phyloP scores from a whole-genome alignment of 2,113 vertebrate species.

The Gymnarchus niloticus region DNA sequence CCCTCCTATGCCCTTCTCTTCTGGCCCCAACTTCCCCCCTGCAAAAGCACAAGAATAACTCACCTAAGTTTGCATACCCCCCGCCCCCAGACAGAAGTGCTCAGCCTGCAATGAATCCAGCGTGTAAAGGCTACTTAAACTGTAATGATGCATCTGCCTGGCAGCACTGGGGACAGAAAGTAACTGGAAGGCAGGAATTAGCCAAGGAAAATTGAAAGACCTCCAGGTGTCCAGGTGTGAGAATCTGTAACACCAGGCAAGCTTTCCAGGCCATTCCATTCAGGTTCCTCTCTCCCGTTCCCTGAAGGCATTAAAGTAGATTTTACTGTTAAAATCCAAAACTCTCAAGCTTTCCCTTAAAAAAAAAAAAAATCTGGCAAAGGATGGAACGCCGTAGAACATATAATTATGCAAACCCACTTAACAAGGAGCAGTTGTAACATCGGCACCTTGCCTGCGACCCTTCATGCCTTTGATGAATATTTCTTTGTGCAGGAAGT shows the following conservation, averaged over 20 bases:
- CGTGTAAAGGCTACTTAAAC: too few relatives aligned
- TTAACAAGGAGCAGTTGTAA: background rate
- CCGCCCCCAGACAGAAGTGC: background rate
- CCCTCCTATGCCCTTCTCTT: background rate
- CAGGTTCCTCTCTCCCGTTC: background rate
- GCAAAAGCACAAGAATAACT: background rate
- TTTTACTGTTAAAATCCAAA: constrained; percentile 11
- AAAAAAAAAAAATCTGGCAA: background rate
- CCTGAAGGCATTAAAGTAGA: background rate
- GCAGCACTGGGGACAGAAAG: background rate
- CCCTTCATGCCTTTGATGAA: background rate
- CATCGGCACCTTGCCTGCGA: background rate
- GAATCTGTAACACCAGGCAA: background rate
- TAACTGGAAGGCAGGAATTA: background rate
- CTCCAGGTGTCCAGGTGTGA: background rate
- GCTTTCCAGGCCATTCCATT: background rate
- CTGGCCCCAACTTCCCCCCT: too few relatives aligned
- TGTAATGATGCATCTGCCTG: background rate
- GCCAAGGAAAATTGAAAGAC: background rate
- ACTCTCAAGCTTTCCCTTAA: background rate
- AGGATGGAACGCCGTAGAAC: background rate
- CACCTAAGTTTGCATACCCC: background rate
- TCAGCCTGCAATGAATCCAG: too few relatives aligned
- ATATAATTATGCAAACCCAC: background rate
- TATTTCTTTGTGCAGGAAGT: background rate